Percentiles rank a stretch among this genome's conserved stretches.
phyloP scores from a whole-genome alignment of 2,113 vertebrate genomes.

The Eclectus roratus region DNA sequence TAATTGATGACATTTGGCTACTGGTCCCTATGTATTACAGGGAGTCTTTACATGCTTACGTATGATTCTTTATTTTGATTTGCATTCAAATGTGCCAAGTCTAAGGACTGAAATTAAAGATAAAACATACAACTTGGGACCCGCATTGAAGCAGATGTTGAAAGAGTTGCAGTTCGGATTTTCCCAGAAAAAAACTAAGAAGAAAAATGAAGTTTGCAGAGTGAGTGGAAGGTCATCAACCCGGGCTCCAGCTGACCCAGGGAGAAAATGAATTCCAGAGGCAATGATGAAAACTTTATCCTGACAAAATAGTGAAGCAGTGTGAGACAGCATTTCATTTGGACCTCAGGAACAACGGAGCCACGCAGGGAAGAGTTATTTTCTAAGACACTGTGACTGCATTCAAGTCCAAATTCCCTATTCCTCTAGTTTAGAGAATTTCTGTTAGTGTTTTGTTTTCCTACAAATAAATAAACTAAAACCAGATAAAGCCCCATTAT shows the following conservation, averaged over 20 bases:
- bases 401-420: not conserved
- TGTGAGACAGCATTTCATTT: not conserved
- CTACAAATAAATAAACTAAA: not conserved
- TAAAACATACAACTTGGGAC: constrained; percentile 3
- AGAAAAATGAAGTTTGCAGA: constrained; percentile 27
- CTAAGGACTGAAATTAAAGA: constrained; percentile 11
- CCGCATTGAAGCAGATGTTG: not conserved
- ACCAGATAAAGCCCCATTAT: not conserved
- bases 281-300: not conserved
- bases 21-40: not conserved
- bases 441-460: not conserved
- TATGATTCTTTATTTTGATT: constrained; percentile 24
- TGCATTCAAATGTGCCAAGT: constrained; percentile 18
- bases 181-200: constrained; percentile 13
- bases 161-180: constrained; percentile 28
- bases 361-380: not conserved
- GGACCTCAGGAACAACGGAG: not conserved
- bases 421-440: not conserved
- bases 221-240: constrained; percentile 51
- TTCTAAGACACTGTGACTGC: not conserved
- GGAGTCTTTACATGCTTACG: constrained; percentile 17
- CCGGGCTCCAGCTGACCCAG: constrained; percentile 29
- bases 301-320: not conserved
- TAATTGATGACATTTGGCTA: constrained; percentile 62
- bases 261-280: constrained; percentile 50